Conservation (phyloP, 2,113 vertebrate genomes). For the Catharus bicknelli region DNA sequence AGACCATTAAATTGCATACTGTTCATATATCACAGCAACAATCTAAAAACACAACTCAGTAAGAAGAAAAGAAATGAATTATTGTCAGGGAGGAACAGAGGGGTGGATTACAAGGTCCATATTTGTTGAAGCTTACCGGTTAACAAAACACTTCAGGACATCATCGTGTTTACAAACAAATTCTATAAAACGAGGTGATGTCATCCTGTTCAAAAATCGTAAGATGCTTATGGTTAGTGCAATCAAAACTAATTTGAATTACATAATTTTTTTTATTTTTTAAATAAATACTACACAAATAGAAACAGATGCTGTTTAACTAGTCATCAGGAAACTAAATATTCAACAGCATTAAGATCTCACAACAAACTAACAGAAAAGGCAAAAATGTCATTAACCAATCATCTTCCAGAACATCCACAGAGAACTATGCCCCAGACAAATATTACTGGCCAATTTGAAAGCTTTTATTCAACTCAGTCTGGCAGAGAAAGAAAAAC, state of each 20-base stretch:
- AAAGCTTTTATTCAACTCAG: background rate
- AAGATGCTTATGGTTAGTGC: background rate
- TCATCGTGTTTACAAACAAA: conserved; percentile 98
- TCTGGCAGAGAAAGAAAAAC: background rate
- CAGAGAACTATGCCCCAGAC: background rate
- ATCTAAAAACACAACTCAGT: background rate
- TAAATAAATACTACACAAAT: background rate
- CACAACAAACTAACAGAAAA: background rate
- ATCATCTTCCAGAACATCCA: background rate
- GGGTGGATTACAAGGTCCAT: background rate
- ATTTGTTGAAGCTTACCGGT: conserved; percentile 79
- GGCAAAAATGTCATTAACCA: background rate
- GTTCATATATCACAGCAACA: background rate
- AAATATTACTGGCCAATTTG: background rate
- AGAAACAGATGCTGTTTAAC: background rate
- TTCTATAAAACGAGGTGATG: conserved; percentile 95
- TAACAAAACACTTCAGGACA: conserved; percentile 98
- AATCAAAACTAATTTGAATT: background rate
- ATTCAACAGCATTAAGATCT: background rate
- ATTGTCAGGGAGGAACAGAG: accelerated
- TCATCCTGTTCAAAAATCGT: conserved; percentile 83
- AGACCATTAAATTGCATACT: background rate
- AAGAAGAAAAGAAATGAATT: background rate
- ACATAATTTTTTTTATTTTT: accelerated
- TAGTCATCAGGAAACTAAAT: background rate